These are phyloP conservation scores for Archips xylosteana DNA, from an alignment of 2,888 invertebrate genomes.

Conservation along the genomic window DNA sequence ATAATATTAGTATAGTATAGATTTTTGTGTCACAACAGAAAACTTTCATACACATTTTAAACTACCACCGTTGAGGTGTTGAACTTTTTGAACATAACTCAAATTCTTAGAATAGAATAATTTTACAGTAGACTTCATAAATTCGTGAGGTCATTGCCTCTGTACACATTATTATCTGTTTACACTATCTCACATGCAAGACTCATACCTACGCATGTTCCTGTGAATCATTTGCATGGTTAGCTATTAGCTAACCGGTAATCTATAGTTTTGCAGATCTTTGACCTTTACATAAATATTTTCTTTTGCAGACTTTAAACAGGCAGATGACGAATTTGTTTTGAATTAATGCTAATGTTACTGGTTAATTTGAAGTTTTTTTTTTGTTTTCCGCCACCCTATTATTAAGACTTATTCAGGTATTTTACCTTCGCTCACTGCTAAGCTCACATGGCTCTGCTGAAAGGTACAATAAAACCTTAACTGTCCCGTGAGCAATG, in stretches of 20 bases:
- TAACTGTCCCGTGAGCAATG: too few relatives aligned
- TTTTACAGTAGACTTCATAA: neutral
- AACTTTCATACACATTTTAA: too few relatives aligned
- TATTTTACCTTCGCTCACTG: too few relatives aligned
- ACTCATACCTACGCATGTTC: neutral
- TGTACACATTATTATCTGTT: constrained; percentile 36
- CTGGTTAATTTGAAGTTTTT: neutral
- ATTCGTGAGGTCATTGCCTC: constrained; percentile 37
- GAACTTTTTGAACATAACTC: too few relatives aligned
- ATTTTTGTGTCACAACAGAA: too few relatives aligned
- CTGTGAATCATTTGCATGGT: constrained; percentile 31
- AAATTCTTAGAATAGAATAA: too few relatives aligned
- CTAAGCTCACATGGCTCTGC: too few relatives aligned
- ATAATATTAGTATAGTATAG: too few relatives aligned
- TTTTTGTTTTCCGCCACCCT: too few relatives aligned
- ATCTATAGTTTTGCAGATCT: constrained; percentile 18
- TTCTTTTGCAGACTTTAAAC: constrained; percentile 22
- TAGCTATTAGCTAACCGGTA: constrained; percentile 3
- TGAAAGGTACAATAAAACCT: too few relatives aligned
- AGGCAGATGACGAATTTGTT: neutral
- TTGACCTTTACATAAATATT: constrained; percentile 12
- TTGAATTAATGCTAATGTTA: neutral
- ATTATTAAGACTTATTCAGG: too few relatives aligned
- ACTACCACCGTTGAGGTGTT: too few relatives aligned
- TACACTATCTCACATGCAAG: constrained; percentile 30